A percentile compares a stretch with the other conserved stretches of the same genome.
phyloP scores from a whole-genome alignment of 2,113 vertebrate species.

The Suncus etruscus region DNA sequence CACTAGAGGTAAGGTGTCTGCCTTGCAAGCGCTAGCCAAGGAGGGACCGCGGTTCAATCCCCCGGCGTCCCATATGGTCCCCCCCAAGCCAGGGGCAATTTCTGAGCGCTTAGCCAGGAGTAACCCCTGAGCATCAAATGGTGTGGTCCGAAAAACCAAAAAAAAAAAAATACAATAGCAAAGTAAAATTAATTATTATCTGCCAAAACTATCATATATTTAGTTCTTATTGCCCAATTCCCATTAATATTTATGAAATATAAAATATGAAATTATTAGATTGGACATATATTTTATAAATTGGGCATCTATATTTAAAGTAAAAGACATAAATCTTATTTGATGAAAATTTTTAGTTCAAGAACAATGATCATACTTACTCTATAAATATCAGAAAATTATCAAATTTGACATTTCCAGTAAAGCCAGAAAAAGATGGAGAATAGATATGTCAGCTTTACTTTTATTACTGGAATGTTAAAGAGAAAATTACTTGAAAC shows the following conservation, averaged over 20 bases:
- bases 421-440: not conserved
- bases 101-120: no score
- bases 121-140: no score
- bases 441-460: not conserved
- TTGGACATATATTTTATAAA: not conserved
- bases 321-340: not conserved
- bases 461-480: conserved; percentile 32
- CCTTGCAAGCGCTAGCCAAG: no score
- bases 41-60: no score
- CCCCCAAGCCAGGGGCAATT: no score
- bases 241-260: not conserved
- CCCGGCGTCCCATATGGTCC: no score
- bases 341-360: conserved; percentile 6
- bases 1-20: no score
- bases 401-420: not conserved
- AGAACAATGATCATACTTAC: not conserved
- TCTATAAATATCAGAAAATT: conserved; percentile 28
- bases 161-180: not conserved
- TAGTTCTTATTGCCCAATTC: not conserved
- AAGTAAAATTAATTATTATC: conserved; percentile 6
- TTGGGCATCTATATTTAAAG: not conserved
- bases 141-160: no score
- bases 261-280: not conserved
- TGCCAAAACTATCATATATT: not conserved
- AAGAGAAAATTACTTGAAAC: not conserved